Evolutionary conservation across 2,888 invertebrate genomes (phyloP), one percentile per base, ranked within the genome.

Genomic region (Chelonus formosanus): DNA sequence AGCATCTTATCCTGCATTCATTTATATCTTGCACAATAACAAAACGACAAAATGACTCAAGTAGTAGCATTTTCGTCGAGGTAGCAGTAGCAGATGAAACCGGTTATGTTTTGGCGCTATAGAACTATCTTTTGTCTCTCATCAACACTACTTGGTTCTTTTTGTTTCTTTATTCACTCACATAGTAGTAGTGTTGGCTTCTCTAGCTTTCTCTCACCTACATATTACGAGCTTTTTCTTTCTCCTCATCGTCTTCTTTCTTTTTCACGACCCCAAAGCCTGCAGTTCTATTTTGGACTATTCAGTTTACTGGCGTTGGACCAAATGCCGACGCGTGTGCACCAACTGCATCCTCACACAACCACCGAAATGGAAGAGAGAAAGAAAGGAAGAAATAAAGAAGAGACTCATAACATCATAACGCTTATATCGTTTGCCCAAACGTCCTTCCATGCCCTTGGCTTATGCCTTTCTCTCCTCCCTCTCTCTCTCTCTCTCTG

Each of bases 261-360:
- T 73, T 74, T 72, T 73, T 71, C 71, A 71, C 74, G 73, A 80
- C 78, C 80, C 78, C 80, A 77, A 80, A 80, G 77, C 78, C 67
- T 53, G 59, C 60, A 74, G 75, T 78, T 78, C 81, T 81, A 80
- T 81, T 80, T 80, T 69, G 76, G 76, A 74, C 76, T 73, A 76
- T 78, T 59, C 76, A 75, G 76, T 74, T 74, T 78, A 67, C 78
- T 80, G 81, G 80, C 81, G 77, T 73, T 70, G 74, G 76, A 80
- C 81, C 81, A 81, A 81, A 79, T 78, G 74, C 76, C 76, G 71
- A 74, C 73, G 69, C 71, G 63, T 56, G 34, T 40, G 40, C 40
- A 67, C 59, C 44, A 58, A 43, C 44, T 36, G 40, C 31, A 48
- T n/a, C 52, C 44, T 45, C 40, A 40, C 20, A 20, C 40, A 40